Conservation (phyloP, 2,113 vertebrate genomes). For the Neodon shergylaensis region DNA sequence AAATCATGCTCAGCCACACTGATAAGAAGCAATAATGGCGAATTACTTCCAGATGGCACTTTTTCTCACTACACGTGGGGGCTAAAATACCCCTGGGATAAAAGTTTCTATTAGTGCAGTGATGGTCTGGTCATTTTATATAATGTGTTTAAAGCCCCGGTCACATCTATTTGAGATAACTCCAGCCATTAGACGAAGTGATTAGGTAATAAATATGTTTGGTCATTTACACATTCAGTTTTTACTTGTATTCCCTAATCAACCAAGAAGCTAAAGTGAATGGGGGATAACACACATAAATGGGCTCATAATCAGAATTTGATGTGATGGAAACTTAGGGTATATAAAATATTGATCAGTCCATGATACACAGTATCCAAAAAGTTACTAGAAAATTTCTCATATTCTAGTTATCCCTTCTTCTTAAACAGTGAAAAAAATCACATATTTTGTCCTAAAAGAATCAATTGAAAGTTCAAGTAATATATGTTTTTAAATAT, state of each 20-base stretch:
- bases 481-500: neutral
- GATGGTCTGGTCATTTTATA: neutral
- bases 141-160: neutral
- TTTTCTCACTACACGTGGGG: slow-evolving; percentile 80
- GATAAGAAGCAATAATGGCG: slow-evolving; percentile 85
- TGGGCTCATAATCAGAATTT: neutral
- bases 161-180: neutral
- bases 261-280: neutral
- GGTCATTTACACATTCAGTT: slow-evolving; percentile 46
- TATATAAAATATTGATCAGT: neutral
- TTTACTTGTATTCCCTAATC: neutral
- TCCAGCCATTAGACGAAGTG: neutral
- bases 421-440: neutral
- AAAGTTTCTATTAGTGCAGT: neutral
- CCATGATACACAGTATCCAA: neutral
- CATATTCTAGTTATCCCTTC: neutral
- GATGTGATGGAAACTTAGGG: neutral
- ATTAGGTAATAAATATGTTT: neutral
- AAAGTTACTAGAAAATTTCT: neutral
- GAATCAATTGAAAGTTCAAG: neutral
- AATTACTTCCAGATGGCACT: slow-evolving; percentile 87
- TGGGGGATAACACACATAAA: accelerated
- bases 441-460: neutral
- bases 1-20: slow-evolving; percentile 75
- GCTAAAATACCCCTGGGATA: slow-evolving; percentile 73